Percentiles rank a stretch among this genome's conserved stretches.
These are phyloP conservation scores for Ochropleura leucogaster DNA, from an alignment of 2,888 invertebrate genomes.

Conservation along the genomic window DNA sequence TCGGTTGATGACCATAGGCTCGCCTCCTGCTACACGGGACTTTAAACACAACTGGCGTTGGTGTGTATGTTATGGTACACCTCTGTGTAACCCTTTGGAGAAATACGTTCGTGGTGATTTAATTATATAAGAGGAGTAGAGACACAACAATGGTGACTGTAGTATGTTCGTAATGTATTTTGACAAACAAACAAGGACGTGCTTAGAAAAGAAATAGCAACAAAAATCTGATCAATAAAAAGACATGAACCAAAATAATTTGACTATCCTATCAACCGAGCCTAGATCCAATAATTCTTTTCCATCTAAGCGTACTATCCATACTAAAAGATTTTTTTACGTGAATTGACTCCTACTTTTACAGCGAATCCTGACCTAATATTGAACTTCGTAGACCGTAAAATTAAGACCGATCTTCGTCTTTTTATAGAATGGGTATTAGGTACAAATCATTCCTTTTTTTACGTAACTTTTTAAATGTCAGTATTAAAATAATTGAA, in stretches of 20 bases:
- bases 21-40: background rate
- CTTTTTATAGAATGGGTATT: conserved; percentile 3
- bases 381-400: conserved; percentile 49
- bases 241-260: conserved; percentile 26
- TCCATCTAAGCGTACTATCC: conserved; percentile 32
- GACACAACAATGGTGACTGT: background rate
- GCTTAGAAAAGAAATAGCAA: conserved; percentile 19
- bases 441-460: background rate
- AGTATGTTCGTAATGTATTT: background rate
- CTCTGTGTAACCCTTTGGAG: background rate
- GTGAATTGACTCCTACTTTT: conserved; percentile 53
- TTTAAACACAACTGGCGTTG: background rate
- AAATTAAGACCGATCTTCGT: conserved; percentile 37
- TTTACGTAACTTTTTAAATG: background rate
- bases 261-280: conserved; percentile 14
- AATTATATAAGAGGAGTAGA: background rate
- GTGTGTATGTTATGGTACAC: background rate
- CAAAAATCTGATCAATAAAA: conserved; percentile 23
- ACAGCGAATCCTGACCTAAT: conserved; percentile 32
- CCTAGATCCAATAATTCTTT: conserved; percentile 31
- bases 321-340: conserved; percentile 41
- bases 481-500: background rate
- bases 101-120: background rate
- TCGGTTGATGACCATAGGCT: background rate
- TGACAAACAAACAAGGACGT: conserved; percentile 20